phyloP scores from a whole-genome alignment of 2,888 invertebrate species.

The Acronicta psi region DNA sequence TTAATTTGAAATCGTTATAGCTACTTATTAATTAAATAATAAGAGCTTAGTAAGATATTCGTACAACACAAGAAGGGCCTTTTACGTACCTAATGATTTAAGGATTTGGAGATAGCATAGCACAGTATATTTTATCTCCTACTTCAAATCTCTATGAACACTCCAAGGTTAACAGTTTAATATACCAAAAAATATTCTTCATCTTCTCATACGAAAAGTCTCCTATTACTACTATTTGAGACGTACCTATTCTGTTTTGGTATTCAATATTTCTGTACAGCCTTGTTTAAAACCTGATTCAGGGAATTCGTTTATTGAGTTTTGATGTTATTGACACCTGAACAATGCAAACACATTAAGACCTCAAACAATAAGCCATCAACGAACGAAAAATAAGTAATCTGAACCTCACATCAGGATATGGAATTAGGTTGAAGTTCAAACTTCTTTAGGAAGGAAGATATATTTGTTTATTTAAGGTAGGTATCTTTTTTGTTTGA shows the following conservation, averaged over 20 bases:
- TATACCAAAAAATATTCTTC: no score
- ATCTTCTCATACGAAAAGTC: no score
- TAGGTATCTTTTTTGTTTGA: neutral
- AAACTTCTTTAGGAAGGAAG: neutral
- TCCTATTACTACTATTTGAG: no score
- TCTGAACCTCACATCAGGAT: constrained; percentile 4
- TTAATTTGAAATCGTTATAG: neutral
- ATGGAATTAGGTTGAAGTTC: neutral
- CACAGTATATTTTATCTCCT: no score
- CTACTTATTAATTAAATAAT: no score
- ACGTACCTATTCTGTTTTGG: neutral
- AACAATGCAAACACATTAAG: constrained; percentile 4
- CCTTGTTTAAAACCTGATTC: neutral
- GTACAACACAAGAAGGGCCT: neutral
- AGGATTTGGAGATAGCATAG: no score
- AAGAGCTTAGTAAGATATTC: neutral
- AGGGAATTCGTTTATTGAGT: neutral
- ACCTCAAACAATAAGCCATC: constrained; percentile 18
- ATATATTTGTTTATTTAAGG: neutral
- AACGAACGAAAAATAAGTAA: constrained; percentile 1
- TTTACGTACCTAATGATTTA: neutral
- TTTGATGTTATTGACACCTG: constrained; percentile 3
- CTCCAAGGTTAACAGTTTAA: no score
- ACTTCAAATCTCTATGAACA: no score
- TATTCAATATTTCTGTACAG: neutral